These are phyloP conservation scores for Stenodera caucasica DNA, from an alignment of 2,888 invertebrate species.

Conservation along the genomic window DNA sequence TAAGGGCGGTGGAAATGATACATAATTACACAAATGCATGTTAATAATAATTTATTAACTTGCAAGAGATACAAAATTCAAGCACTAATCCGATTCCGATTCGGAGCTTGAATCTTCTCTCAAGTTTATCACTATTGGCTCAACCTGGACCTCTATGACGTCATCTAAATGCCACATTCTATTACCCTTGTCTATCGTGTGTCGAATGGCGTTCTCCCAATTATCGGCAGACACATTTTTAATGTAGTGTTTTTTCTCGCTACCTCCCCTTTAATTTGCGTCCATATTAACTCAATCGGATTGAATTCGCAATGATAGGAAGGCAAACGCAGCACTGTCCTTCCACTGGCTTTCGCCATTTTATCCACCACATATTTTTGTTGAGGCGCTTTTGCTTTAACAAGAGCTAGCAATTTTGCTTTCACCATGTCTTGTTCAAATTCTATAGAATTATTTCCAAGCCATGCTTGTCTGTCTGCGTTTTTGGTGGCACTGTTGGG, in stretches of 20 bases:
- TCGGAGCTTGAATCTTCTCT: slow-evolving; percentile 1
- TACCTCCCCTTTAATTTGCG: slow-evolving; percentile 35
- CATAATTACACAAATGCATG: no score
- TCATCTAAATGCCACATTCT: slow-evolving; percentile 24
- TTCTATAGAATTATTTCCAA: slow-evolving; percentile 23
- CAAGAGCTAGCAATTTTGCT: slow-evolving; percentile 28
- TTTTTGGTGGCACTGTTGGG: slow-evolving; percentile 14
- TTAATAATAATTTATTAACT: no score
- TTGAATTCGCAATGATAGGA: slow-evolving; percentile 41
- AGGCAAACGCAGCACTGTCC: slow-evolving; percentile 37
- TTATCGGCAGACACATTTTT: slow-evolving; percentile 5
- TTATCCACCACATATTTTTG: slow-evolving; percentile 35
- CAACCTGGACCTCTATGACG: slow-evolving; percentile 18
- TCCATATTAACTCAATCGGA: slow-evolving; percentile 36
- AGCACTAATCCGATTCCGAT: no score
- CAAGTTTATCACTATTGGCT: slow-evolving; percentile 23
- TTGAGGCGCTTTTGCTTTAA: slow-evolving; percentile 13
- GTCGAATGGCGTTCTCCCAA: slow-evolving; percentile 11
- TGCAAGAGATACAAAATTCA: no score
- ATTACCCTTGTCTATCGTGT: slow-evolving; percentile 11
- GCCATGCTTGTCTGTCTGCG: slow-evolving; percentile 27
- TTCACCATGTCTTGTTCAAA: slow-evolving; percentile 30
- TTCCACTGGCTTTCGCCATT: slow-evolving; percentile 25
- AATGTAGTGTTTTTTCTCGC: slow-evolving; percentile 16
- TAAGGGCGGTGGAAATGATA: no score